These are phyloP conservation scores for Sorex fumeus DNA, from an alignment of 2,113 vertebrate genomes.

Conservation along the genomic window DNA sequence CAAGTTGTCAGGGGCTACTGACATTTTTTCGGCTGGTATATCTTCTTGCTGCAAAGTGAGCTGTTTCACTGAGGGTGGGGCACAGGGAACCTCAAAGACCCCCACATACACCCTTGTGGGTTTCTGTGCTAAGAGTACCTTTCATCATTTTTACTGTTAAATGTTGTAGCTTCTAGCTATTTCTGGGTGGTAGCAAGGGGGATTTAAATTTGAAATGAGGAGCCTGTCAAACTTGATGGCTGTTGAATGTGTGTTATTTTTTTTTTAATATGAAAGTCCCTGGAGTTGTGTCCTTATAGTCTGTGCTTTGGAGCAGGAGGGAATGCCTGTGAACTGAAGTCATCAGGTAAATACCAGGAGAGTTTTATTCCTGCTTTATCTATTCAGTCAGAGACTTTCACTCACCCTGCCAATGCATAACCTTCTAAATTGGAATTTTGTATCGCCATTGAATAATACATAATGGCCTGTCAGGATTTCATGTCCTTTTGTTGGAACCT, in stretches of 20 bases:
- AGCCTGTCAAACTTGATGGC: background rate
- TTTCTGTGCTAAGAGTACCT: background rate
- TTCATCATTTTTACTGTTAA: background rate
- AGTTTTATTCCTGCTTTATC: conserved; percentile 23
- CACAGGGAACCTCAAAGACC: background rate
- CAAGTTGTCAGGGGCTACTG: background rate
- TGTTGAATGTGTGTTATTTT: conserved; percentile 4
- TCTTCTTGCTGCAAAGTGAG: background rate
- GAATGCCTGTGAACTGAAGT: conserved; percentile 13
- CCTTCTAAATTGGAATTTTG: conserved; percentile 31
- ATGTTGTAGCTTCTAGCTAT: background rate
- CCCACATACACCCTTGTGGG: background rate
- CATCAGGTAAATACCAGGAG: conserved; percentile 7
- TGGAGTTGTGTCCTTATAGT: background rate
- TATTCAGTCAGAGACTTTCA: conserved; percentile 8
- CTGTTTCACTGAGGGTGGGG: background rate
- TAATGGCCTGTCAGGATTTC: background rate
- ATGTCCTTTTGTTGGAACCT: background rate
- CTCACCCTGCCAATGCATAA: background rate
- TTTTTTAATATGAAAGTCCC: background rate
- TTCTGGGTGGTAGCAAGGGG: background rate
- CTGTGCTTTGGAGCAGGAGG: background rate
- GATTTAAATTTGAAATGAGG: conserved; percentile 36
- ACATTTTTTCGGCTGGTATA: background rate
- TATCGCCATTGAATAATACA: background rate